Percentiles rank a stretch among this genome's conserved stretches.
phyloP scores from a whole-genome alignment of 1,140 invertebrate genomes.

The Hormaphis cornu region DNA sequence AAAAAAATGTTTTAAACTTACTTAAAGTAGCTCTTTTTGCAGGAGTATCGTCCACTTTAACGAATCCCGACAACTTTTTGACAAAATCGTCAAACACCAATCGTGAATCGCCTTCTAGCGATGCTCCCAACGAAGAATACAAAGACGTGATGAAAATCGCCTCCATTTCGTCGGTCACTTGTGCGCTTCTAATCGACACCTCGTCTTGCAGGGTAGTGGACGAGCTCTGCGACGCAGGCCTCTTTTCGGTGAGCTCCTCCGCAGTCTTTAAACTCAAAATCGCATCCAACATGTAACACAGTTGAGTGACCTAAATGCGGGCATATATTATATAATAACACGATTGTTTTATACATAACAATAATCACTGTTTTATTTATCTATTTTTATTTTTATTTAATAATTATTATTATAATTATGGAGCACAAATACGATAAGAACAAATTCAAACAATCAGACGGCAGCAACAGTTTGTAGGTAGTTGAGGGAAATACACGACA shows the following conservation, averaged over 20 bases:
- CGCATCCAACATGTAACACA: slow-evolving; percentile 74
- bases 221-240: background rate
- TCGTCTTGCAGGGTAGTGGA: background rate
- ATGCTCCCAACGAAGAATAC: slow-evolving; percentile 75
- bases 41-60: slow-evolving; percentile 36
- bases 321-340: background rate
- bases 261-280: slow-evolving; percentile 42
- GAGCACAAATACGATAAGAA: no score
- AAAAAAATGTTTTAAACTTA: background rate
- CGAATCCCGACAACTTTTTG: slow-evolving; percentile 62
- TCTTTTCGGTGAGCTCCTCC: slow-evolving; percentile 30
- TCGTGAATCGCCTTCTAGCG: slow-evolving; percentile 57
- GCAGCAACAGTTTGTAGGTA: no score
- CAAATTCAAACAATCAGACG: no score
- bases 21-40: slow-evolving; percentile 10
- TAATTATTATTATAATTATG: no score
- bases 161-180: slow-evolving; percentile 48
- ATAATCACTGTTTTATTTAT: no score
- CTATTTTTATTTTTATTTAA: no score
- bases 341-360: no score
- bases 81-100: slow-evolving; percentile 67
- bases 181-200: slow-evolving; percentile 42
- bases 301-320: slow-evolving; percentile 57
- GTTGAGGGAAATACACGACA: no score
- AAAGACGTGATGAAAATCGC: slow-evolving; percentile 64